These are phyloP conservation scores for Acrocephalus kingi DNA, from an alignment of 2,113 vertebrate species.

Conservation along the genomic window DNA sequence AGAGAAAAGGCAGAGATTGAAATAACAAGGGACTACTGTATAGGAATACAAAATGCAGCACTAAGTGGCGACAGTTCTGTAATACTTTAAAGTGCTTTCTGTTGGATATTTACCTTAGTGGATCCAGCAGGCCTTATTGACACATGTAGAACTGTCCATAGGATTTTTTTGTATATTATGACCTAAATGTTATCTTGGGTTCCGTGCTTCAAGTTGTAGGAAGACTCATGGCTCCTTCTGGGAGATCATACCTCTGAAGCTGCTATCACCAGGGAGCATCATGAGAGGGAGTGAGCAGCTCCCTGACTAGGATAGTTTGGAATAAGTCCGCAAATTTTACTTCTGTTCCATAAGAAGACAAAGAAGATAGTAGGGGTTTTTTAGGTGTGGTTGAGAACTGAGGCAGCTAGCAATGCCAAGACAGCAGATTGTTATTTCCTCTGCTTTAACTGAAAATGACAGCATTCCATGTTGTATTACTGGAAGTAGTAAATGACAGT, in stretches of 20 bases:
- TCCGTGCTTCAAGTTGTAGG: background rate
- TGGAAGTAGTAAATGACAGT: background rate
- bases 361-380: background rate
- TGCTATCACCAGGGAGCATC: background rate
- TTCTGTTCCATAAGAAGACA: background rate
- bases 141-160: background rate
- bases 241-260: background rate
- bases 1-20: background rate
- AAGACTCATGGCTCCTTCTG: background rate
- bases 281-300: background rate
- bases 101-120: background rate
- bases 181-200: background rate
- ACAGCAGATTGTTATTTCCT: background rate
- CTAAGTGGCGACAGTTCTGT: background rate
- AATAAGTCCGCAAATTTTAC: background rate
- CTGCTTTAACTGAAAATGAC: background rate
- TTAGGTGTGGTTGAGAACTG: background rate
- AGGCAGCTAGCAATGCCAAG: background rate
- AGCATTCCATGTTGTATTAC: background rate
- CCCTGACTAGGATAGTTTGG: background rate
- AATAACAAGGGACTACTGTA: background rate
- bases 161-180: accelerated
- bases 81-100: background rate
- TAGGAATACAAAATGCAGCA: background rate
- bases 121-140: background rate